A percentile compares a stretch with the other conserved stretches of the same genome.
These are phyloP conservation scores for Atta texana DNA, from an alignment of 1,140 invertebrate genomes.

Conservation along the genomic window DNA sequence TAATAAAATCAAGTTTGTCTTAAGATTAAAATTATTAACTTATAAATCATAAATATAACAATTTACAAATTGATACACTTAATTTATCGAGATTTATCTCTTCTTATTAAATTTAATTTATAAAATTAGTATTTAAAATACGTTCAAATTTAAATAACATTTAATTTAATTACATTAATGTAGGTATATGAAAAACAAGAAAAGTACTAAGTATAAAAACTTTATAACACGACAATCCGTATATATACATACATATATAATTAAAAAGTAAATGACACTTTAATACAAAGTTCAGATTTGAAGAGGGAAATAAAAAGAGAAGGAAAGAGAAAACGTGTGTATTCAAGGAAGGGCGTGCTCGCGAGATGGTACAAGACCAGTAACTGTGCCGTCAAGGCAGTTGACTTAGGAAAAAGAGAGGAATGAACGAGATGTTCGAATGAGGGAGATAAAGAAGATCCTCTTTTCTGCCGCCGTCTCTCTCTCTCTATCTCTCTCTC, in stretches of 20 bases:
- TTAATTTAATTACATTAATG: not conserved
- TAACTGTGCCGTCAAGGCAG: slow-evolving; percentile 32
- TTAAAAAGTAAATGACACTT: not conserved
- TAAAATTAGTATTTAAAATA: not conserved
- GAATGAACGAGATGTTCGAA: slow-evolving; percentile 51
- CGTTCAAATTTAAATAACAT: not conserved
- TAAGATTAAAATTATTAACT: not conserved
- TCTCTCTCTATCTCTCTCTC: no score
- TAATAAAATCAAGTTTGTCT: not conserved
- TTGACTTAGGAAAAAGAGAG: slow-evolving; percentile 57
- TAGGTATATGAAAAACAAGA: not conserved
- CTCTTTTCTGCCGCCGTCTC: not conserved
- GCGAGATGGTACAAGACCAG: slow-evolving; percentile 45
- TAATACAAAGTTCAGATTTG: not conserved
- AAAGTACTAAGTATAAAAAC: not conserved
- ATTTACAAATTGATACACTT: not conserved
- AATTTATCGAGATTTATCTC: not conserved
- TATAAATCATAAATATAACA: not conserved
- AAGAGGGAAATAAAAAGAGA: not conserved
- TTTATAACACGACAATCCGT: not conserved
- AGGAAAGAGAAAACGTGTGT: not conserved
- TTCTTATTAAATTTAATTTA: not conserved
- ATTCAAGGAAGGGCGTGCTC: slow-evolving; percentile 9
- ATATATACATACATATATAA: not conserved
- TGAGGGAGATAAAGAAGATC: slow-evolving; percentile 70